Evolutionary conservation across 2,797 vertebrate species (phyloP).

Genomic region (Bradypodion pumilum): DNA sequence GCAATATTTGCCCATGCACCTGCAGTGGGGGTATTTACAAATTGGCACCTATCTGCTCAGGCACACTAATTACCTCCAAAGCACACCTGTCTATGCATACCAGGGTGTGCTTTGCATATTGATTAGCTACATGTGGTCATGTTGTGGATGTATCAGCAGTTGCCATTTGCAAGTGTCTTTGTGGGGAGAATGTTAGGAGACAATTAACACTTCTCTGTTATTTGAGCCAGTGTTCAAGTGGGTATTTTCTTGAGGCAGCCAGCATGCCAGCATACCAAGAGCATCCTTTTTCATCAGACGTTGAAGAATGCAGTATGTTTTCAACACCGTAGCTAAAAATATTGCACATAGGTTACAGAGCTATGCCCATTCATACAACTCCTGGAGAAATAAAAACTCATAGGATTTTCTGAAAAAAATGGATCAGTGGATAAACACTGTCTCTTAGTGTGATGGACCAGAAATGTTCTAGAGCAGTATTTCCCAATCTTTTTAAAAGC

Average conservation of each 20-base stretch:
- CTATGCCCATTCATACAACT: neutral
- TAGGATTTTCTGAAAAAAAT: neutral
- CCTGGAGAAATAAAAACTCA: neutral
- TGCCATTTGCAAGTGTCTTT: conserved; percentile 8
- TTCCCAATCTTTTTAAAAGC: too few relatives aligned
- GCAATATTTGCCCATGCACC: conserved; percentile 35
- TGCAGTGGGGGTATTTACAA: conserved; percentile 22
- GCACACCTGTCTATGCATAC: conserved; percentile 28
- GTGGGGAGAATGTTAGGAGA: neutral
- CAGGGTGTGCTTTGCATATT: neutral
- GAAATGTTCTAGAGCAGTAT: neutral
- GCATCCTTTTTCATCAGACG: conserved; percentile 15
- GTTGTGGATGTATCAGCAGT: neutral
- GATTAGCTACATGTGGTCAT: neutral
- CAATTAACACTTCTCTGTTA: neutral
- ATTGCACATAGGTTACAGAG: neutral
- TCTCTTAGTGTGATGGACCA: neutral
- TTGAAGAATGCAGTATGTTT: neutral
- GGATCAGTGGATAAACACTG: neutral
- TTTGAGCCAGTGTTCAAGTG: neutral
- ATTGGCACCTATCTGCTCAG: conserved; percentile 31
- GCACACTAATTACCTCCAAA: conserved; percentile 28
- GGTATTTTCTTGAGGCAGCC: neutral
- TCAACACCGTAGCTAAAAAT: neutral
- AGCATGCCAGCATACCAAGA: neutral